Evolutionary conservation across 1,140 invertebrate genomes (phyloP), one percentile per base, ranked within the genome.

Genomic region (Apis florea): DNA sequence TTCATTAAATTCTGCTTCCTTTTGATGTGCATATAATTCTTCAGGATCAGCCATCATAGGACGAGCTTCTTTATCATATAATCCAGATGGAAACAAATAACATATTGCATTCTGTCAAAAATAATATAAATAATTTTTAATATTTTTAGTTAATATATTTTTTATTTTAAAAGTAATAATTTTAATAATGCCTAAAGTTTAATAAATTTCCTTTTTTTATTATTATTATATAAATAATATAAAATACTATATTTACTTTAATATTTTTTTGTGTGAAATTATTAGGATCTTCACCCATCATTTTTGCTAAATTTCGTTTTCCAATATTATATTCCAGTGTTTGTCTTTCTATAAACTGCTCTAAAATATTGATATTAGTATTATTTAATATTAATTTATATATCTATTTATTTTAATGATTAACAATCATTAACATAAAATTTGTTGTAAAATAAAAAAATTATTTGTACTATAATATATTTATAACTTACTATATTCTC

Each of bases 271-370:
- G 97, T 0, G 97, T 97, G 91, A 99, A 97, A 15, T 95, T 96
- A 85, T 98, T 96, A 2, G 96, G 95, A 95, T 99, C 96, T 92
- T 96, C 95, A 5, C 98, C 98, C 99, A 99, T 99, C 95, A 99
- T 99, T 92, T 99, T 99, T 10, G 99, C 99, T 74, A 99, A 95
- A 94, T 99, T 98, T 47, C 98, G 94, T 92, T 97, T 98, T 17
- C 99, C 99, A 90, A 98, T 96, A 90, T 98, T 96, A 93, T 96
- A 99, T 88, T 98, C 97, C 77, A 95, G 89, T 68, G 95, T 94
- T 93, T 99, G 96, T 84, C 96, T 95, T 88, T 96, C 95, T 95
- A 99, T 97, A 90, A 99, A 98, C 86, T 96, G 95, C 92, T 98
- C 96, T 96, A 82, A 51, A 92, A 92, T 66, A 76, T 78, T 81